A percentile compares a stretch with the other conserved stretches of the same genome.
These are phyloP conservation scores for Pectinophora gossypiella DNA, from an alignment of 1,140 invertebrate genomes.

Conservation along the genomic window DNA sequence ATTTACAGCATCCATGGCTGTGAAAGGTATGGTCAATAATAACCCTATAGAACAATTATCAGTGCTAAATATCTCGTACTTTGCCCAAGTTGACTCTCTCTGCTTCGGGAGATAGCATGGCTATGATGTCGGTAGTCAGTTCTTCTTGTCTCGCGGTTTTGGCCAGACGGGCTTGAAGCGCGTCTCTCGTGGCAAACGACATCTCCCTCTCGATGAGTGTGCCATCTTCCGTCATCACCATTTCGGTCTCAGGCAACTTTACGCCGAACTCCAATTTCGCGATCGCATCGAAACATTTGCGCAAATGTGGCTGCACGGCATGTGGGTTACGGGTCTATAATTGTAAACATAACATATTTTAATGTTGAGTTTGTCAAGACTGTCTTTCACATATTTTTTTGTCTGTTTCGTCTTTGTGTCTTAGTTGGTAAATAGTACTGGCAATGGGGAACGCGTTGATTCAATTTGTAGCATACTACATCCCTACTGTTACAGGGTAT, in stretches of 20 bases:
- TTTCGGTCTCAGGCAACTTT: constrained; percentile 71
- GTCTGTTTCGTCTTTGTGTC: too few relatives aligned
- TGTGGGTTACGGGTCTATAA: constrained; percentile 87
- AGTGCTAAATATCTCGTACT: constrained; percentile 52
- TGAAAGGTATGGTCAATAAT: too few relatives aligned
- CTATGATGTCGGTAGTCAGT: constrained; percentile 87
- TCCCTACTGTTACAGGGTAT: too few relatives aligned
- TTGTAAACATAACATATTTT: constrained; percentile 12
- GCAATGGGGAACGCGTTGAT: too few relatives aligned
- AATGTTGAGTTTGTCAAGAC: constrained; percentile 6
- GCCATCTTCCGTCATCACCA: constrained; percentile 59
- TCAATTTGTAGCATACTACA: too few relatives aligned
- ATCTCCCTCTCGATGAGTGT: constrained; percentile 53
- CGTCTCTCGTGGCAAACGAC: constrained; percentile 54
- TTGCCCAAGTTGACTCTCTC: constrained; percentile 86
- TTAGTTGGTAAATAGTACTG: too few relatives aligned
- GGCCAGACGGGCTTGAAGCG: constrained; percentile 52
- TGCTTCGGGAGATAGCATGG: constrained; percentile 91
- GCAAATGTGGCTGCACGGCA: constrained; percentile 90
- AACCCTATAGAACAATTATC: too few relatives aligned
- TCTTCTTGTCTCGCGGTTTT: constrained; percentile 59
- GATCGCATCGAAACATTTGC: constrained; percentile 93
- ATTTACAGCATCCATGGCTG: too few relatives aligned
- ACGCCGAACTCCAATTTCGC: constrained; percentile 85
- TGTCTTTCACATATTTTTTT: too few relatives aligned